Conservation (phyloP, 2,113 vertebrate species). For the Hylia prasina region DNA sequence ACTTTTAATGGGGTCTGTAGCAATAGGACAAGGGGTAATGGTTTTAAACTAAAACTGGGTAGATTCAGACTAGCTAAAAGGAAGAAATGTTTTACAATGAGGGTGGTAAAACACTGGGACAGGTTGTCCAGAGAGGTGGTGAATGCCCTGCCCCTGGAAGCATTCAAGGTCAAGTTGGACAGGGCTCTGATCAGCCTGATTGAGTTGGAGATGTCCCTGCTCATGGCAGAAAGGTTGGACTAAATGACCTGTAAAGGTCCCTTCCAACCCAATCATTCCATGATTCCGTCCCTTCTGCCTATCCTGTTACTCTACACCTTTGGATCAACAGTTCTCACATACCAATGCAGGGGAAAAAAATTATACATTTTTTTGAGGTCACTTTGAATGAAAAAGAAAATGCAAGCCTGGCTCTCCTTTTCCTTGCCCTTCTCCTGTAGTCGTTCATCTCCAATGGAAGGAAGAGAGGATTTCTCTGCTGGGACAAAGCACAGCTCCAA, state of each 20-base stretch:
- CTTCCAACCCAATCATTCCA: not conserved
- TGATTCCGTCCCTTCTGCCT: not conserved
- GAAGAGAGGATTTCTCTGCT: not conserved
- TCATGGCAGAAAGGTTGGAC: not conserved
- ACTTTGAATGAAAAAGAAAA: not conserved
- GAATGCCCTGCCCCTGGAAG: not conserved
- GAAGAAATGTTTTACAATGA: not conserved
- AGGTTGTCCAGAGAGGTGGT: not conserved
- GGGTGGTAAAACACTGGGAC: not conserved
- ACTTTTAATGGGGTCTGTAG: not conserved
- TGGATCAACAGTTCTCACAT: not conserved
- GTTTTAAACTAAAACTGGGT: not conserved
- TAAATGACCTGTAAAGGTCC: not conserved
- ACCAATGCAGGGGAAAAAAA: fast-evolving
- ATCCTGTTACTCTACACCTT: not conserved
- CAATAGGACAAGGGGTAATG: not conserved
- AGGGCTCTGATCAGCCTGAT: not conserved
- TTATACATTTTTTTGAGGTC: not conserved
- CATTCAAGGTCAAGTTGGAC: not conserved
- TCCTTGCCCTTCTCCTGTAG: not conserved
- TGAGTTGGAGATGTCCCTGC: not conserved
- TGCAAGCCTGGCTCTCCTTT: not conserved
- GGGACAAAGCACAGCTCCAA: not conserved
- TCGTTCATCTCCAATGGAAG: not conserved
- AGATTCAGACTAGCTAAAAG: not conserved